Evolutionary conservation across 2,888 invertebrate genomes (phyloP), one percentile per base, ranked within the genome.

Genomic region (Cephus runcator): DNA sequence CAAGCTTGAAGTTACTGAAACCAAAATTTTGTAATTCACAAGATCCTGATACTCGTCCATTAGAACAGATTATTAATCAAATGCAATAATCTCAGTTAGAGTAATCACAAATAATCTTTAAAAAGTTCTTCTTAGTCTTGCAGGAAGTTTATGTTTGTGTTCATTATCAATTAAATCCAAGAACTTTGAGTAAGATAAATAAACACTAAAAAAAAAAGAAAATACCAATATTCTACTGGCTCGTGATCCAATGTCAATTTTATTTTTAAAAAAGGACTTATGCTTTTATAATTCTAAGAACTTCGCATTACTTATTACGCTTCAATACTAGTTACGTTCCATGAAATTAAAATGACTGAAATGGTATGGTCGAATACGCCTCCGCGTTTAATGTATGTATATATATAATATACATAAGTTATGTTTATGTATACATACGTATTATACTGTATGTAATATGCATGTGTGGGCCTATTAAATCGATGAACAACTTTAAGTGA

Each of bases 1-100:
- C 23, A 56, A 56, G 23, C 23, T 56, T 56, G 23, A 56, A 56
- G 56, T 9, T 23, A 56, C 56, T 23, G 56, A 56, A 56, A 56
- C 23, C 23, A 56, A 56, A 23, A 23, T 3, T 40, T 4, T 9
- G 56, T 9, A 76, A 73, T 79, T 83, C 83, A 73, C 80, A 9
- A 56, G 23, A 56, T 56, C 23, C 9, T 56, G 56, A 56, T 56
- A 56, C 0, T 23, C 23, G 56, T 23, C 23, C 56, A 9, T 56
- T 56, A 9, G 23, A 56, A 23, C 2, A 23, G 1, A 56, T 56
- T 56, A 23, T 56, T 56, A 56, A 56, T 56, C 56, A 56, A 56
- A 23, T 56, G 6, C 23, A 56, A 56, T 56, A 56, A 56, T 9
- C 2, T 56, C 6, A 56, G 40, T 23, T 23, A 56, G 23, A 23